Conservation (phyloP, 2,888 invertebrate species). For the Melieria omissa region DNA sequence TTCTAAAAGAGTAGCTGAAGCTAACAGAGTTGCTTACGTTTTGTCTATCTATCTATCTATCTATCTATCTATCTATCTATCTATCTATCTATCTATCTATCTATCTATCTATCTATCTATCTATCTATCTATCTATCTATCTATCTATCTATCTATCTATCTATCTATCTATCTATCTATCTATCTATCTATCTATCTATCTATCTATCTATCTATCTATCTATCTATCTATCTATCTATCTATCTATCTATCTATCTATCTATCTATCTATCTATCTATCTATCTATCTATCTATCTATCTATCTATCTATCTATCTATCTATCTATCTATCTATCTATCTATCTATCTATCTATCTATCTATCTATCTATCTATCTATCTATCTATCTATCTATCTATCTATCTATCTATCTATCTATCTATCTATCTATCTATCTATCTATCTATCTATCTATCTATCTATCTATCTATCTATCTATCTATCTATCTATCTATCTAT, state of each 20-base stretch:
- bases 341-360: neutral
- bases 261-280: neutral
- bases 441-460: neutral
- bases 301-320: neutral
- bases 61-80: neutral
- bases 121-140: neutral
- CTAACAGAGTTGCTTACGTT: neutral
- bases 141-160: neutral
- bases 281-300: neutral
- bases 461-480: neutral
- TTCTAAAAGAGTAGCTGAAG: too few relatives aligned
- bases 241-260: neutral
- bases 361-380: neutral
- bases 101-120: neutral
- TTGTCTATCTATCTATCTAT: neutral
- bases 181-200: conserved; percentile 18
- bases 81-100: conserved; percentile 21
- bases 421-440: neutral
- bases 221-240: neutral
- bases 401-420: neutral
- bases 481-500: neutral
- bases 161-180: neutral
- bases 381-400: neutral
- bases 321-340: neutral
- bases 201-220: neutral